Base-by-base conservation (phyloP, 2,888 invertebrate species). In the Chesias legatella region DNA sequence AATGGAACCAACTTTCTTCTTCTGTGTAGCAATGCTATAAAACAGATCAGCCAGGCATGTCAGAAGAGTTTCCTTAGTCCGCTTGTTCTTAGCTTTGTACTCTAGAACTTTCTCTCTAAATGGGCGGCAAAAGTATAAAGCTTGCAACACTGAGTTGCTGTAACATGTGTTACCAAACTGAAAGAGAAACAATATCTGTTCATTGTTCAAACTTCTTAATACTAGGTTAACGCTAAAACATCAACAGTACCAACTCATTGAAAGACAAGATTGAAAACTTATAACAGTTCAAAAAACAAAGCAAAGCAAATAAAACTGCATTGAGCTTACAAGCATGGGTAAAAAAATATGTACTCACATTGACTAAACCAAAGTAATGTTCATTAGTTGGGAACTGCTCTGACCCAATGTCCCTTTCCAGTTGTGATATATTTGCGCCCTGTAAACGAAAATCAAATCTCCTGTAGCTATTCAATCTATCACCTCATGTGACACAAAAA, bases 161-260 rank as follows among this genome's bases (percentile, higher is more conserved):
- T 99, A 99, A 88, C 99, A 99, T 20, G 99, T 99, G 88, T 99
- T 99, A 60, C 99, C 99, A 90, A 99, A 99, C 95, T 96, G 89
- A 57, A 92, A 90, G 69, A 23, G 11, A 42, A 21, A n/a, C n/a
- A 11, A 10, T 13, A 20, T 28, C 1, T 23, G 5, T 25, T 25
- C 8, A 25, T 25, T 8, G 25, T 25, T 9, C 2, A n/a, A n/a
- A n/a, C n/a, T n/a, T n/a, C n/a, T n/a, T n/a, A n/a, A n/a, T n/a
- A n/a, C n/a, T n/a, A n/a, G n/a, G n/a, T n/a, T n/a, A n/a, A n/a
- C n/a, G n/a, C n/a, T n/a, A n/a, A n/a, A n/a, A n/a, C n/a, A n/a
- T n/a, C n/a, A n/a, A n/a, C n/a, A n/a, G n/a, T n/a, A n/a, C n/a
- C n/a, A n/a, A n/a, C n/a, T n/a, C n/a, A n/a, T n/a, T n/a, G n/a